A percentile compares a stretch with the other conserved stretches of the same genome.
Evolutionary conservation across 2,888 invertebrate genomes (phyloP).

Genomic region (Sarcophaga subvicina): DNA sequence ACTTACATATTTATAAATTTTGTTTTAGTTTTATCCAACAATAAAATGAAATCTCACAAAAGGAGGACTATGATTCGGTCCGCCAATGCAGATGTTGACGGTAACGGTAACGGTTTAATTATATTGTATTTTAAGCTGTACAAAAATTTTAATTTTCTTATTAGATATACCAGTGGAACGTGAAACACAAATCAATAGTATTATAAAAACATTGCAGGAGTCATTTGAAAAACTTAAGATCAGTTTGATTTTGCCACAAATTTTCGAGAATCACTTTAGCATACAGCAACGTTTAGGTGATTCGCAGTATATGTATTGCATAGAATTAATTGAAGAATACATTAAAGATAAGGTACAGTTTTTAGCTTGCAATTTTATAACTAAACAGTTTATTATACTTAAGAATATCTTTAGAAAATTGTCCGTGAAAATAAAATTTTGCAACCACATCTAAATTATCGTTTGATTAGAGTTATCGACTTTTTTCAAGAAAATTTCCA

Average conservation of each 20-base stretch:
- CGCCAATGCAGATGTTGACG: neutral
- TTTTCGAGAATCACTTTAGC: constrained; percentile 69
- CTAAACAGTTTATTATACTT: too few species aligned
- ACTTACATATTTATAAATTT: too few species aligned
- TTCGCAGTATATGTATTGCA: constrained; percentile 64
- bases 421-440: neutral
- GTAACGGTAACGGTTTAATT: neutral
- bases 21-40: too few species aligned
- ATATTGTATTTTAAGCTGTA: neutral
- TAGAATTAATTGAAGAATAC: constrained; percentile 67
- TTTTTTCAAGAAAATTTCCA: constrained; percentile 67
- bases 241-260: constrained; percentile 70
- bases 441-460: constrained; percentile 50
- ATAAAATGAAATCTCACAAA: too few species aligned
- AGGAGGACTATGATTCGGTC: too few species aligned
- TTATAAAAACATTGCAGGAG: constrained; percentile 71
- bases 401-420: constrained; percentile 22
- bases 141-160: neutral
- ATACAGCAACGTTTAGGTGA: constrained; percentile 64
- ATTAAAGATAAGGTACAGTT: constrained; percentile 62
- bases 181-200: constrained; percentile 70
- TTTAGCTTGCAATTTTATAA: too few species aligned
- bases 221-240: constrained; percentile 73
- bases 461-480: constrained; percentile 69
- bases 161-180: constrained; percentile 70